Base-by-base conservation (phyloP, 2,797 vertebrate species). In the Borostomias antarcticus region DNA sequence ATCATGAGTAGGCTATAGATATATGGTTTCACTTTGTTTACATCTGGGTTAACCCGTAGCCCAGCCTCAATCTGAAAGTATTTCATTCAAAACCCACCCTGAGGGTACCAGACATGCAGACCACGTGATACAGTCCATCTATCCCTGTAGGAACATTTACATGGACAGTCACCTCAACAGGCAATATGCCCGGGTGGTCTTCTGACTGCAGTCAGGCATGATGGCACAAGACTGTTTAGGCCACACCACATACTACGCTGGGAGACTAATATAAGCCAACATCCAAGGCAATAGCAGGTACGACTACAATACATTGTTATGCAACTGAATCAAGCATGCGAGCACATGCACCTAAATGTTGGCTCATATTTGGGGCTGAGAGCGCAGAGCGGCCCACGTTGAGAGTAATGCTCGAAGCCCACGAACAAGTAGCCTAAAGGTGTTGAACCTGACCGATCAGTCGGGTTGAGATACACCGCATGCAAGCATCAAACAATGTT, bases 391-490 rank as follows among this genome's bases (percentile, higher is more conserved):
- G 68, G 67, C 58, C 72, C 72, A 43, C 52, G 33, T 28, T 62
- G 28, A 13, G 33, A 59, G 25, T 23, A n/a, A 51, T 57, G 21
- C 56, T 62, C 50, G 29, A 43, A 25, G 23, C 37, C 37, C 15
- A 40, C 37, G 15, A 40, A 40, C 40, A 15, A 50, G 56, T 57
- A 29, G 30, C 17, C 52, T 51, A 54, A 43, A 53, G 26, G 35
- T 45, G 32, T 15, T 23, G 32, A 15, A 50, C 40, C 40, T 62
- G 56, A 35, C 58, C 19, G 37, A 56, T 25, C 25, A n/a, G 40
- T 40, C 56, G 62, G 29, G 84, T 85, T 86, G 82, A 86, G 85
- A 87, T 81, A n/a, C 75, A 57, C 68, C 65, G 30, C 51, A 30
- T 68, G 63, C 11, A 35, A 69, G 10, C 1, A 15, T 21, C 61